phyloP scores from a whole-genome alignment of 2,797 vertebrate genomes.

The Gila robusta region DNA sequence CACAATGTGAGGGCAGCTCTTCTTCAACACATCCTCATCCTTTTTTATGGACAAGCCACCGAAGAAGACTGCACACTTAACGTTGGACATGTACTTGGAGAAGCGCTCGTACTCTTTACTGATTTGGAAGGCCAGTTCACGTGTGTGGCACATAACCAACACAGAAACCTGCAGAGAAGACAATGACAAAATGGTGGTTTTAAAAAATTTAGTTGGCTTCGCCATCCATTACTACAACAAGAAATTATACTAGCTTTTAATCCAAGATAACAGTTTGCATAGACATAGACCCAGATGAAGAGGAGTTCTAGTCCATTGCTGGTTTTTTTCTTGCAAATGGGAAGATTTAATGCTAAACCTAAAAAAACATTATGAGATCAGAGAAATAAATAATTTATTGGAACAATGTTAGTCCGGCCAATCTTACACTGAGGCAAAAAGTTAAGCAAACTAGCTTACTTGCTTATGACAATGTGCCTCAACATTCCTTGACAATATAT shows the following conservation, averaged over 20 bases:
- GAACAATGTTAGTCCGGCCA: background rate
- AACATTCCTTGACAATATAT: background rate
- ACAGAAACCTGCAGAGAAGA: constrained; percentile 81
- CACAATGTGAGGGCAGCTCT: constrained; percentile 89
- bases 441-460: background rate
- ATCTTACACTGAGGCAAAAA: background rate
- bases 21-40: constrained; percentile 86
- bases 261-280: background rate
- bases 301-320: background rate
- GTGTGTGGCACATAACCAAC: constrained; percentile 91
- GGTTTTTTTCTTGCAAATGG: background rate
- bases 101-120: constrained; percentile 94
- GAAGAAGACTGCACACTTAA: constrained; percentile 90
- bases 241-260: background rate
- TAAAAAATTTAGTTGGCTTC: background rate
- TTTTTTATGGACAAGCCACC: constrained; percentile 89
- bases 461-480: background rate
- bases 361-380: background rate
- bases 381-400: background rate
- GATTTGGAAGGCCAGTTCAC: constrained; percentile 93
- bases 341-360: background rate
- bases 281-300: background rate
- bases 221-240: background rate
- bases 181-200: background rate
- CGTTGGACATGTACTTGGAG: constrained; percentile 91